Evolutionary conservation across 2,113 vertebrate genomes (phyloP), one percentile per base, ranked within the genome.

Genomic region (Serinus canaria): DNA sequence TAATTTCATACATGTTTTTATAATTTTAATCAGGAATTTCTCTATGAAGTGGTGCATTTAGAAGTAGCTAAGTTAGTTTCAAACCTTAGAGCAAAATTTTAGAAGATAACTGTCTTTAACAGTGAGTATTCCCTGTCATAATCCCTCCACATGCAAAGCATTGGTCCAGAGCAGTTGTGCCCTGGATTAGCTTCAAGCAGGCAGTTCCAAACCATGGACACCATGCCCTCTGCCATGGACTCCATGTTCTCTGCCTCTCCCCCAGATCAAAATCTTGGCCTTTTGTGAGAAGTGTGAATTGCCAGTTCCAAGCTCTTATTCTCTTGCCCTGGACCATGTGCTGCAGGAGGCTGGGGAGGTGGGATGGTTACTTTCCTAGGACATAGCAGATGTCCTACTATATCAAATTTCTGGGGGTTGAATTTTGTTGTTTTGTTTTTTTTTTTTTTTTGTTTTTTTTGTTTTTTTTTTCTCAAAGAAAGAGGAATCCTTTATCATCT

Each of bases 161-260:
- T 7, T 56, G 59, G 49, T 33, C 59, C 0, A 0, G 6, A 83
- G 63, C 52, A 25, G 3, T 25, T 3, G 0, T 50, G 14, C 16
- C n/a, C 52, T 39, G 58, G 49, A 13, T 76, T 37, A 44, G 24
- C 64, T 83, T 80, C 5, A 4, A 60, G 64, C 14, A 2, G 1
- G 0, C 24, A 7, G 17, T 33, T 15, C 73, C 87, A 73, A 69
- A 43, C 41, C 41, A 7, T 19, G 4, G 76, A 52, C 11, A 43
- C 4, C 1, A 6, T 31, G 25, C 70, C 15, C 37, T 37, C 37
- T 37, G 37, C 41, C 41, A 7, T 19, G 4, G 76, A 52, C 11
- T 39, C 4, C 1, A 6, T 31, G 25, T 55, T 70, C n/a, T 60
- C 53, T 91, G 27, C 39, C 31, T 37, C 10, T 82, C 6, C 25